phyloP scores from a whole-genome alignment of 2,797 vertebrate genomes.

The Cynodonichthys magdalenae region DNA sequence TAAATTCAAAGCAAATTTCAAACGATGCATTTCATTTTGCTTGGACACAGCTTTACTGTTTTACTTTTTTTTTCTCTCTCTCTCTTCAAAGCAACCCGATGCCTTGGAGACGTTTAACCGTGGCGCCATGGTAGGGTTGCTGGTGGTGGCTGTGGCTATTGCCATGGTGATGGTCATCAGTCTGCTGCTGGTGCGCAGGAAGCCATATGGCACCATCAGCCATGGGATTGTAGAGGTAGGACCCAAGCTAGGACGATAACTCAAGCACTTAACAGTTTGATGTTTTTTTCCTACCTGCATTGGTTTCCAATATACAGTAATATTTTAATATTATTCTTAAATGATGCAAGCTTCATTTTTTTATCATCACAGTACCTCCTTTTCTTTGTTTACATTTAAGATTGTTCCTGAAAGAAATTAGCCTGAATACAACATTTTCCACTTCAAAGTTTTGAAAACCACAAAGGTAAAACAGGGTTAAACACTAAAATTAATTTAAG shows the following conservation, averaged over 20 bases:
- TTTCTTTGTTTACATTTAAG: too few relatives aligned
- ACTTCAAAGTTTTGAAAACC: too few relatives aligned
- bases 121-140: slow-evolving; percentile 89
- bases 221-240: slow-evolving; percentile 93
- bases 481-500: too few relatives aligned
- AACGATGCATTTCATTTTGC: not conserved
- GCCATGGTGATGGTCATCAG: slow-evolving; percentile 92
- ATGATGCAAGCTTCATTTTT: too few relatives aligned
- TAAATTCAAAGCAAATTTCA: not conserved
- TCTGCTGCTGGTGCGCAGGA: slow-evolving; percentile 89
- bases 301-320: not conserved
- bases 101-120: slow-evolving; percentile 90
- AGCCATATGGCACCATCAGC: slow-evolving; percentile 92
- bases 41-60: not conserved
- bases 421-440: too few relatives aligned
- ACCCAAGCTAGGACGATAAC: slow-evolving; percentile 13
- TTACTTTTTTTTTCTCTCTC: slow-evolving; percentile 8
- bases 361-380: too few relatives aligned
- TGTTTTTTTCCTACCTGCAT: too few relatives aligned
- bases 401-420: too few relatives aligned
- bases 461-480: too few relatives aligned
- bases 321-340: not conserved
- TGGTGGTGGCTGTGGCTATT: slow-evolving; percentile 90
- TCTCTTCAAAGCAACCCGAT: slow-evolving; percentile 84
- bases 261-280: not conserved